A percentile compares a stretch with the other conserved stretches of the same genome.
These are phyloP conservation scores for Hypomecis punctinalis DNA, from an alignment of 2,888 invertebrate species.

Conservation along the genomic window DNA sequence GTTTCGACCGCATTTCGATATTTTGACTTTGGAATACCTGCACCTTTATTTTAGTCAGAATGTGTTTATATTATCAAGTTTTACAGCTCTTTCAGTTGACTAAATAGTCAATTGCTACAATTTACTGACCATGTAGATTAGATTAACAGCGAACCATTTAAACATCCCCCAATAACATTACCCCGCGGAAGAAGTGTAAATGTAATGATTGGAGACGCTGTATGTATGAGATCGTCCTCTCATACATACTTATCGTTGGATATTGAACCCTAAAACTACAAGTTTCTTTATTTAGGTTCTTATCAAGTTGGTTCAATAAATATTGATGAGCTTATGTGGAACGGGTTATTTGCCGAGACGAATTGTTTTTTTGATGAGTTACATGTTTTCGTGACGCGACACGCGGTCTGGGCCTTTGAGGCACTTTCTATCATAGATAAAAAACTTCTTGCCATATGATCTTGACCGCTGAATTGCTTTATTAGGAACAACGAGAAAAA, in stretches of 20 bases:
- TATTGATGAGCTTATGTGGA: conserved; percentile 18
- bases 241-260: conserved; percentile 29
- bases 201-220: conserved; percentile 41
- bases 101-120: no score
- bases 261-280: conserved; percentile 27
- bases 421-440: no score
- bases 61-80: no score
- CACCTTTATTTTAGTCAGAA: no score
- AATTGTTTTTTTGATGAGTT: conserved; percentile 3
- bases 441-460: no score
- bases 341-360: conserved; percentile 4
- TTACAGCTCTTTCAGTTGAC: no score
- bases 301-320: conserved; percentile 13
- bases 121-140: no score
- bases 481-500: no score
- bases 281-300: conserved; percentile 26
- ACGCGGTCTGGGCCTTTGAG: background rate
- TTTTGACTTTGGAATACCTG: no score
- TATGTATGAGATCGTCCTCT: conserved; percentile 30
- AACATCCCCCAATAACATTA: conserved; percentile 36
- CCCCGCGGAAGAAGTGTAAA: conserved; percentile 42
- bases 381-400: background rate
- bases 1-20: no score
- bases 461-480: no score
- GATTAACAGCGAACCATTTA: no score